Evolutionary conservation across 2,113 vertebrate species (phyloP).

Genomic region (Neopipo cinnamomea): DNA sequence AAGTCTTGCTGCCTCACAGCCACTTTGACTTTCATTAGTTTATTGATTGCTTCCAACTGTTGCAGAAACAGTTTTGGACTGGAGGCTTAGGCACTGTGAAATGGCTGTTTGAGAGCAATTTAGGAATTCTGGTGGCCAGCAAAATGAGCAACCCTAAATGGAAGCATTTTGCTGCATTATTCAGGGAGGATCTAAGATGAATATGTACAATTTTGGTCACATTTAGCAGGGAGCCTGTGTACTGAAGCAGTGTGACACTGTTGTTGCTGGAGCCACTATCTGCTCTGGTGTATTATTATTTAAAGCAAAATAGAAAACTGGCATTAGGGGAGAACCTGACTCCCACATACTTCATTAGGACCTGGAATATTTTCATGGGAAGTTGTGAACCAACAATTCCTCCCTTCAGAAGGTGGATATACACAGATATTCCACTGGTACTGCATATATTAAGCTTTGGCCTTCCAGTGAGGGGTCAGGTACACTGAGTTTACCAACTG

Average conservation of each 20-base stretch:
- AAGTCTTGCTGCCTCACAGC: conserved; percentile 2
- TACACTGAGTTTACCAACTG: background rate
- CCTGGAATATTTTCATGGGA: background rate
- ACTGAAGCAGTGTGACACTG: background rate
- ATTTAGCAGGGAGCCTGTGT: background rate
- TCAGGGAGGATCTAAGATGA: background rate
- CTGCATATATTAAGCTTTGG: background rate
- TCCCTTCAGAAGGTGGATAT: background rate
- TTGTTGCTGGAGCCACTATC: background rate
- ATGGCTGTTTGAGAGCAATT: background rate
- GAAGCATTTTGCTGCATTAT: background rate
- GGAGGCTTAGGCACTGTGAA: background rate
- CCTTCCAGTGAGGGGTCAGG: background rate
- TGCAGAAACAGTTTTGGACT: background rate
- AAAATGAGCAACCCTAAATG: background rate
- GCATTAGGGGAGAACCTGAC: background rate
- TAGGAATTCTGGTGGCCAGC: background rate
- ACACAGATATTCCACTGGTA: background rate
- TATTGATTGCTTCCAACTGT: conserved; percentile 46
- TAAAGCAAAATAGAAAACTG: background rate
- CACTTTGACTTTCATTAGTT: conserved; percentile 31
- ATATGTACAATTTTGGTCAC: background rate
- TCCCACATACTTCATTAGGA: background rate
- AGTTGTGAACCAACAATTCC: background rate
- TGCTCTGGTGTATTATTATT: background rate